phyloP scores from a whole-genome alignment of 2,113 vertebrate species.

The human (Homo sapiens) region GRCh38 chr5:59141501-59142000 shows the following conservation, averaged over 20 bases:
- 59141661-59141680: no score
- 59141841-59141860: neutral
- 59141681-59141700: neutral
- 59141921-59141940: neutral
- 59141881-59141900: neutral
- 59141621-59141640: neutral
- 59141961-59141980: neutral
- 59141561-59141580: neutral
- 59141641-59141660: neutral
- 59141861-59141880: neutral
- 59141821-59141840: neutral
- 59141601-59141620: neutral
- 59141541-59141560: neutral
- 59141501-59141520: neutral
- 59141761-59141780: neutral
- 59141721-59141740: neutral
- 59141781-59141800: neutral
- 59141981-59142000: neutral
- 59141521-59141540: neutral
- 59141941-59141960: neutral
- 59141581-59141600: neutral
- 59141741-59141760: neutral
- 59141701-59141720: neutral
- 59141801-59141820: neutral
- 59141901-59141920: neutral